Evolutionary conservation across 2,888 invertebrate species (phyloP).

Genomic region (Dioctria linearis): DNA sequence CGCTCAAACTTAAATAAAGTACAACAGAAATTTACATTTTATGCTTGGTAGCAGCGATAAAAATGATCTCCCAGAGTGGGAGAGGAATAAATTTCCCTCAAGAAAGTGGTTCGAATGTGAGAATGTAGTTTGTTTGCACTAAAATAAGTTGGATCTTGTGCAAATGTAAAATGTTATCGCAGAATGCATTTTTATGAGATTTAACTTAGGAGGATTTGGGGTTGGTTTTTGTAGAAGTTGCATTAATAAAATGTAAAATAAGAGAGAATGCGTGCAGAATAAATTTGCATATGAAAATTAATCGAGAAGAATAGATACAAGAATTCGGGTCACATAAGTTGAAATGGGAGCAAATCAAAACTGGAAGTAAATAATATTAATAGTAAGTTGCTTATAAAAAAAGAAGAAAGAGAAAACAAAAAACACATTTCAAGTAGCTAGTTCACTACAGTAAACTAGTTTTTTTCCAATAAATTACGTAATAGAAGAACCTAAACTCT

Average conservation of each 20-base stretch:
- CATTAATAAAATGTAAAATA: constrained; percentile 13
- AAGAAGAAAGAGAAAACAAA: too few species aligned
- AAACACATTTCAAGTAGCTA: too few species aligned
- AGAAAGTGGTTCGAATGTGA: constrained; percentile 21
- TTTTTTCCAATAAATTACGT: too few species aligned
- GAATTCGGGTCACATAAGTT: too few species aligned
- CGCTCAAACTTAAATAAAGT: background rate
- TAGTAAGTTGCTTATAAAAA: too few species aligned
- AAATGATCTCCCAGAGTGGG: background rate
- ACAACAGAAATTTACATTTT: background rate
- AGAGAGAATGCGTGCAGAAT: background rate
- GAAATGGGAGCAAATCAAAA: too few species aligned
- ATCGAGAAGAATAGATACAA: too few species aligned
- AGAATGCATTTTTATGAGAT: constrained; percentile 29
- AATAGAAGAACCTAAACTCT: too few species aligned
- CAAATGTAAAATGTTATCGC: background rate
- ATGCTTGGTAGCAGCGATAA: background rate
- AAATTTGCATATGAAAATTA: constrained; percentile 26
- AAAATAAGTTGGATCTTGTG: constrained; percentile 9
- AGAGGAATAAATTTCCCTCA: constrained; percentile 14
- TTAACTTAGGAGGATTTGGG: background rate
- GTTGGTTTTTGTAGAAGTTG: background rate
- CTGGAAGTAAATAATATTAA: too few species aligned
- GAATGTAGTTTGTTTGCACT: background rate
- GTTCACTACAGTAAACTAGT: too few species aligned